phyloP scores from a whole-genome alignment of 1,140 invertebrate genomes.

The Aphaenogaster rudis region DNA sequence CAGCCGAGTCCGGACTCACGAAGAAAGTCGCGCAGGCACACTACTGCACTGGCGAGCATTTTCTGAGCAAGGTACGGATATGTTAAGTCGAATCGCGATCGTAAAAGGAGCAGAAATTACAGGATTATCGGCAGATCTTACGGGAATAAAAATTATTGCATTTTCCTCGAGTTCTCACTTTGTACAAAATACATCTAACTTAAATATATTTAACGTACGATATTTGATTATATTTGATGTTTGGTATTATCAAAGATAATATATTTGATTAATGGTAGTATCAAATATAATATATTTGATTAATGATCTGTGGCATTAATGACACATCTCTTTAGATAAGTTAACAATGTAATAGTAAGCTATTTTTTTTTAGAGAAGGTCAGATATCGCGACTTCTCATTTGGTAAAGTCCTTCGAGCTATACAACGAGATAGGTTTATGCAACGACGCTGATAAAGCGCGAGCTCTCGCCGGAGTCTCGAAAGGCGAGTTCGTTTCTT shows the following conservation, averaged over 20 bases:
- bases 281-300: not conserved
- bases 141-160: not conserved
- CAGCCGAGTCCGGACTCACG: slow-evolving; percentile 63
- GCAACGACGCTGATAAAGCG: slow-evolving; percentile 71
- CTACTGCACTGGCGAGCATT: slow-evolving; percentile 76
- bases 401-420: slow-evolving; percentile 71
- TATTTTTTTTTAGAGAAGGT: slow-evolving; percentile 63
- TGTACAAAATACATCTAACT: not conserved
- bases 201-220: not conserved
- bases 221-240: too few species aligned
- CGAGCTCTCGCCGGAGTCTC: slow-evolving; percentile 77
- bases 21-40: slow-evolving; percentile 77
- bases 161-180: not conserved
- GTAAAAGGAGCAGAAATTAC: not conserved
- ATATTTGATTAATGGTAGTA: not conserved
- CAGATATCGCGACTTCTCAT: slow-evolving; percentile 72
- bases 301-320: not conserved
- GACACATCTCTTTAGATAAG: not conserved
- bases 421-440: slow-evolving; percentile 66
- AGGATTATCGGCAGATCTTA: not conserved
- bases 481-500: slow-evolving; percentile 70
- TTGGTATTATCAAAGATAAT: too few species aligned
- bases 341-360: not conserved
- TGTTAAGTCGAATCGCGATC: not conserved
- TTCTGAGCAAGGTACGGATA: slow-evolving; percentile 70